These are phyloP conservation scores for Craterocephalus amniculus DNA, from an alignment of 2,797 vertebrate genomes.

Conservation along the genomic window DNA sequence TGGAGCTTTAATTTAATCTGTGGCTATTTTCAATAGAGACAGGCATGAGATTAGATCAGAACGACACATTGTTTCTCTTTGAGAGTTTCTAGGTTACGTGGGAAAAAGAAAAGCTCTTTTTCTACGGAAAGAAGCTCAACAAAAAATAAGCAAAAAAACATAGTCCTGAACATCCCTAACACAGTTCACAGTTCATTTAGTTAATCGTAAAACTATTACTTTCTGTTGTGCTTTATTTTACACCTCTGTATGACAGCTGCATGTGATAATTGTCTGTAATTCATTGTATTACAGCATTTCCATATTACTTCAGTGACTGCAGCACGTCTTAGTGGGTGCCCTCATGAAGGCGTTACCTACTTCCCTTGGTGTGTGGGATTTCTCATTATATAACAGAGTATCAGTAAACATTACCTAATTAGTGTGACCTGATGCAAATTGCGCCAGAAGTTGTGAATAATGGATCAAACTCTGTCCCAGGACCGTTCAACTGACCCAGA, in stretches of 20 bases:
- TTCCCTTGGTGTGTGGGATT: constrained; percentile 48
- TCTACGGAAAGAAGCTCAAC: not conserved
- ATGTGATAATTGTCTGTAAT: too few species aligned
- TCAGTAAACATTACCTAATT: constrained; percentile 64
- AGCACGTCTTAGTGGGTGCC: not conserved
- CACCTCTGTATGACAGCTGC: not conserved
- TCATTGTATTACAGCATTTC: not conserved
- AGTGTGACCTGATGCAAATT: constrained; percentile 45
- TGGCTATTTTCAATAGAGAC: constrained; percentile 39
- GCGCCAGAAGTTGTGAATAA: constrained; percentile 59
- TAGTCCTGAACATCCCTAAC: not conserved
- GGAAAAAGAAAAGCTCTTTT: constrained; percentile 20
- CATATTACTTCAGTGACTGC: not conserved
- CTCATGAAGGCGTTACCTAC: constrained; percentile 29
- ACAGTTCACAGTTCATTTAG: not conserved
- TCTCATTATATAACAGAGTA: constrained; percentile 55
- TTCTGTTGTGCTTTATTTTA: not conserved
- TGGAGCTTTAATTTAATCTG: constrained; percentile 51
- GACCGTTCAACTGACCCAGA: constrained; percentile 37
- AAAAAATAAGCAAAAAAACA: not conserved
- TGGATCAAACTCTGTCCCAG: constrained; percentile 43
- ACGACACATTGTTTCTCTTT: constrained; percentile 32
- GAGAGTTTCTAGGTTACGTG: constrained; percentile 21
- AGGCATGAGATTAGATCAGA: constrained; percentile 38
- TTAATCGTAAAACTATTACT: not conserved